Base-by-base conservation (phyloP, 2,113 vertebrate species). In the Tyrannus savana region DNA sequence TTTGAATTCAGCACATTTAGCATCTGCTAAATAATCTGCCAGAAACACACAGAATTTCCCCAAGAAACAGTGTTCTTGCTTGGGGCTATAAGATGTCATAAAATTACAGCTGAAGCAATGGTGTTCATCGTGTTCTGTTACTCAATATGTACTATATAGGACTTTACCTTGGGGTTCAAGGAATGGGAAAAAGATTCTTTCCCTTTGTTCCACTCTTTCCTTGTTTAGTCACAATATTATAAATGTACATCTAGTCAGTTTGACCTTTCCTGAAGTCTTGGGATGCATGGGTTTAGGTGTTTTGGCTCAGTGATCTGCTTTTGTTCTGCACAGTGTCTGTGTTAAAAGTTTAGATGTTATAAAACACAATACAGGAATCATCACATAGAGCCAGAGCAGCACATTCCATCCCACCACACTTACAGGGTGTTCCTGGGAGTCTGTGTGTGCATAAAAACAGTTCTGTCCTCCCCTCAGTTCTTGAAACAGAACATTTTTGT, bases 341-440 rank as follows among this genome's bases (percentile, higher is more conserved):
- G 21, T 63, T 94, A 55, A 63, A 93, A 95, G 50, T 64, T 46
- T 42, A 15, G 46, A 27, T 80, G 37, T 46, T 73, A 21, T 2
- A 35, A 73, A 82, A 46, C 47, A 12, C 1, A 1, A 18, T 17
- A 56, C 9, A 41, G 68, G 39, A 64, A 23, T 50, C 27, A 23
- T 19, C 37, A n/a, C 0, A 0, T 17, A 35, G 47, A 59, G 64
- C 42, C 42, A 64, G 71, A 76, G 9, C 4, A 31, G 56, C 2
- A 0, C 56, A 66, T 50, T 44, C 47, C 24, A 10, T 53, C 31
- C 0, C 0, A 24, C 59, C 1, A 0, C 63, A 59, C 39, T 86
- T 58, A 5, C 33, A 19, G 33, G 21, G 4, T 58, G 23, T 60
- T 83, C n/a, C 60, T 79, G 52, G 50, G 46, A 77, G 33, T 41